Evolutionary conservation across 2,113 vertebrate species (phyloP), one percentile per base, ranked within the genome.

Genomic region (Odontophorus gujanensis): DNA sequence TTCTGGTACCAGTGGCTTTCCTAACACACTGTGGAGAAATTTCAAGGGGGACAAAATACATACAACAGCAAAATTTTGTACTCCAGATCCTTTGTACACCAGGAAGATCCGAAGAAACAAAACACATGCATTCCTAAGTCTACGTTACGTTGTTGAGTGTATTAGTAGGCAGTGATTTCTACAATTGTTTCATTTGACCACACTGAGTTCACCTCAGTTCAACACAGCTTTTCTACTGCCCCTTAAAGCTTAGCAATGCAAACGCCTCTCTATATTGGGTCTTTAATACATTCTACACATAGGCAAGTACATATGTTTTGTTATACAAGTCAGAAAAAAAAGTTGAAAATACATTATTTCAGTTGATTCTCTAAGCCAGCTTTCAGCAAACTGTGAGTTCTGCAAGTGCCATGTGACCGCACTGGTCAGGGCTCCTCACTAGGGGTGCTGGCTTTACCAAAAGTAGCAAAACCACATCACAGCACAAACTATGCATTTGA

Each of bases 71-170:
- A 67, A 9, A 67, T 32, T 82, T 82, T 77, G 36, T 25, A 91
- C 26, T 38, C 28, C 72, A 63, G 28, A 32, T 80, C 58, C 53
- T 91, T 26, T 55, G 3, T 47, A 51, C 81, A 50, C 34, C 50
- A 77, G 5, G 9, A 66, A 62, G 30, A 63, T 1, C 15, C 34
- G 11, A 78, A 72, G 93, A 72, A 1, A 2, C 6, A 0, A 0
- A 74, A 38, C 0, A 0, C 6, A 0, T 3, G 3, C 3, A 0
- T 42, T 85, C 59, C 55, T 4, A 71, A 93, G 53, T 62, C 32
- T 77, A 18, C 8, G 2, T 32, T 69, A 20, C 51, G 87, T 78
- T 50, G 10, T 68, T 63, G 13, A 22, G 22, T 2, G 68, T 85
- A 42, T 51, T 55, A 69, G 22, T 16, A 32, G 12, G 24, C 13